Evolutionary conservation across 2,888 invertebrate genomes (phyloP).

Genomic region (Caenorhabditis sp.): DNA sequence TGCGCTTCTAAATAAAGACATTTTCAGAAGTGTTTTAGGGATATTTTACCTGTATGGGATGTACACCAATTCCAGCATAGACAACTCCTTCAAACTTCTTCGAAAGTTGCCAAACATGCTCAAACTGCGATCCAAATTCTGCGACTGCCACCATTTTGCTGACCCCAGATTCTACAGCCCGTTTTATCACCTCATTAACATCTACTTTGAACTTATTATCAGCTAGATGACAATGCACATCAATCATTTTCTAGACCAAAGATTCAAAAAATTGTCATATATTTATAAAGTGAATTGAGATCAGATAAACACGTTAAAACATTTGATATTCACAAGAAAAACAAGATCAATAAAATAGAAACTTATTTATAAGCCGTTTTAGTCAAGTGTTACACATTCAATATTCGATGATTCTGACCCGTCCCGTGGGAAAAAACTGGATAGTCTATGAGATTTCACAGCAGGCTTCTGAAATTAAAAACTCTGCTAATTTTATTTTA

Average conservation of each 20-base stretch:
- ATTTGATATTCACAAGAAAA: background rate
- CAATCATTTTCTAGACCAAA: constrained; percentile 57
- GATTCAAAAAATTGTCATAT: too few relatives aligned
- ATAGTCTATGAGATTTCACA: constrained; percentile 14
- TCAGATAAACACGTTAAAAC: background rate
- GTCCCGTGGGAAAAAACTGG: constrained; percentile 15
- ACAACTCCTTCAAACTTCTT: constrained; percentile 53
- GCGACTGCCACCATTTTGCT: constrained; percentile 59
- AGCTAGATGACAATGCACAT: constrained; percentile 65
- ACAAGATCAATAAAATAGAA: background rate
- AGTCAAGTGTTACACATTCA: constrained; percentile 5
- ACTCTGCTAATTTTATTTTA: background rate
- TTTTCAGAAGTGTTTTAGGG: too few relatives aligned
- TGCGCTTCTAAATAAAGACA: constrained; percentile 32
- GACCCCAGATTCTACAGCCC: constrained; percentile 59
- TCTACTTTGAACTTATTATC: constrained; percentile 65
- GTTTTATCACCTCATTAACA: constrained; percentile 52
- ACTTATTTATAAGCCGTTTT: background rate
- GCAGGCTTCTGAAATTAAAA: background rate
- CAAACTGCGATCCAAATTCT: constrained; percentile 62
- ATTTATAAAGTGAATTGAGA: background rate
- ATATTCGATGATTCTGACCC: constrained; percentile 5
- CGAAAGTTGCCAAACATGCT: constrained; percentile 56
- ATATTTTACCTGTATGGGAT: constrained; percentile 72
- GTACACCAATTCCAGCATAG: constrained; percentile 70